Base-by-base conservation (phyloP, 2,113 vertebrate species). In the Pangasianodon gigas region DNA sequence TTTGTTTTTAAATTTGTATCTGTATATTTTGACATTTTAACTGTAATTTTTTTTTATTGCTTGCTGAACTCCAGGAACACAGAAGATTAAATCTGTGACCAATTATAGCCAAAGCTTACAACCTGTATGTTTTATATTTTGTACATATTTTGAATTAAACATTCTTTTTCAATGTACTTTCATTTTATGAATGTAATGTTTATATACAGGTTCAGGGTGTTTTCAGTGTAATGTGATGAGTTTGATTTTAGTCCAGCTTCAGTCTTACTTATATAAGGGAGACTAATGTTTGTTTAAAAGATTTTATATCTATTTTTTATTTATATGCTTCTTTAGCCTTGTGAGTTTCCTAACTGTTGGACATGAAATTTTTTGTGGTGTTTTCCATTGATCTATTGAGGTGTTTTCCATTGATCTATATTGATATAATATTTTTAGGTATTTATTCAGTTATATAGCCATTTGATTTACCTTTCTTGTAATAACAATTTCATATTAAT, bases 61-160 rank as follows among this genome's bases (percentile, higher is more conserved):
- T 90, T 81, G 32, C 29, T 71, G 46, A 62, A 80, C 69, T 77
- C 29, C 56, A 48, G 32, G 60, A 37, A 74, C 6, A 84, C 41
- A 58, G 19, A 32, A 67, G n/a, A 54, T 67, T 19, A 29, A 26
- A 69, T 56, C 41, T 85, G 37, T 62, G 67, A 75, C 58, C 74
- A n/a, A 85, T 71, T 81, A 85, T 88, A 91, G 86, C 90, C 87
- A 81, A 88, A 91, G 83, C 87, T 69, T 80, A 46, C 16, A 46
- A 80, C 29, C 37, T 85, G 79, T 90, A 87, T 62, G 26, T 88
- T 60, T 83, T 67, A 88, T 54, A 88, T 44, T 88, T 71, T 83
- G 62, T 88, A 88, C 21, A 88, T 83, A 87, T 74, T 75, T 90
- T 60, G 65, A 74, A 77, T 84, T 75, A 82, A 83, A 51, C 85